These are phyloP conservation scores for Trichoplusia ni DNA, from an alignment of 1,140 invertebrate genomes.

Conservation along the genomic window DNA sequence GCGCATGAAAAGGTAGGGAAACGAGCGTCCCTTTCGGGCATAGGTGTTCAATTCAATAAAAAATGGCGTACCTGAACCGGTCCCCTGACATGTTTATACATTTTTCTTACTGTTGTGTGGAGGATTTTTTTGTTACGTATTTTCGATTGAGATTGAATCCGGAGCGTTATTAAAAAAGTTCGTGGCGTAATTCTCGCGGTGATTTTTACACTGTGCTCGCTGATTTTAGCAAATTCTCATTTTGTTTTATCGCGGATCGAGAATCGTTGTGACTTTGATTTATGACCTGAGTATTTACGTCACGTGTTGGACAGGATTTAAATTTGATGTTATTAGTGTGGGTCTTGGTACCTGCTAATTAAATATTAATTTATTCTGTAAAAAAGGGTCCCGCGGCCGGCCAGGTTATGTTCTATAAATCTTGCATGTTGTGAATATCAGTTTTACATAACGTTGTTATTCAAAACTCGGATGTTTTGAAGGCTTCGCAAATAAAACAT, in stretches of 20 bases:
- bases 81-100: conserved; percentile 77
- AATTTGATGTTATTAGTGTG: conserved; percentile 22
- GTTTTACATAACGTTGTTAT: conserved; percentile 14
- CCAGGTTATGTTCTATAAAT: neutral
- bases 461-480: neutral
- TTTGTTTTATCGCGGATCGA: conserved; percentile 43
- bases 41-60: conserved; percentile 77
- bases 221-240: conserved; percentile 49
- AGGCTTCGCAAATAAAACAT: conserved; percentile 4
- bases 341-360: too few species aligned
- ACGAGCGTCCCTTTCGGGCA: conserved; percentile 62
- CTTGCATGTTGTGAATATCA: conserved; percentile 22
- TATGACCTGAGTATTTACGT: conserved; percentile 38
- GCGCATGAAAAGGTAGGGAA: conserved; percentile 54
- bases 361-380: conserved; percentile 19
- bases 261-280: conserved; percentile 38
- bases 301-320: conserved; percentile 2
- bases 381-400: neutral
- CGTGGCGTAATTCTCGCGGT: conserved; percentile 62
- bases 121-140: conserved; percentile 71
- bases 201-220: conserved; percentile 54
- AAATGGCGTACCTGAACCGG: conserved; percentile 76
- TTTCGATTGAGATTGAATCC: conserved; percentile 74
- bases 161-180: conserved; percentile 79
- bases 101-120: conserved; percentile 73